Evolutionary conservation across 1,140 invertebrate genomes (phyloP), one percentile per base, ranked within the genome.

Genomic region (Cryptotermes secundus): DNA sequence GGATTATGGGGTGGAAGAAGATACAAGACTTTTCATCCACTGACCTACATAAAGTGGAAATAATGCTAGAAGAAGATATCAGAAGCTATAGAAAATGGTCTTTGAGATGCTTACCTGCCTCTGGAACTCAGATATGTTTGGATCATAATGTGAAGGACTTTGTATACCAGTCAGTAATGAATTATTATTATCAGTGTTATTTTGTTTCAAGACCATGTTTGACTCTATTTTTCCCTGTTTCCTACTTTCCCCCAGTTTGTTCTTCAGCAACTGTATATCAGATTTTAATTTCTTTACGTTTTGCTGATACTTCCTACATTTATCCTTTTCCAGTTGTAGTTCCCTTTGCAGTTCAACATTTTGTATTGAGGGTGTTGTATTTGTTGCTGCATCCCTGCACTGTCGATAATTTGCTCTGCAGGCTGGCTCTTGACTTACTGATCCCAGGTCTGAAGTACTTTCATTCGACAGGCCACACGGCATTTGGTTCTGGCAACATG

Each of bases 361-460:
- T 81, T 80, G 79, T 53, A 34, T n/a, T 24, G 42, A 36, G 14
- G 49, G 38, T 3, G 26, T 49, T 38, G 84, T 84, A 82, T 84
- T 84, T n/a, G 84, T 84, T 26, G 84, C 84, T 49, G 84, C 84
- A 59, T 84, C 84, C 80, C 79, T 38, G n/a, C 7, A 72, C 2
- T 26, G 26, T 31, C 59, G 59, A 31, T 31, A 72, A 4, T 72
- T 26, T 72, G 59, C 59, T 72, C 14, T 72, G 26, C 4, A 0
- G n/a, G n/a, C 26, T 72, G 26, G 59, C n/a, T 72, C 59, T 31
- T 72, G 26, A 72, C 3, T 72, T 49, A 49, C 3, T 49, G 45
- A 49, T 22, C 14, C 45, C 45, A 49, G 6, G 59, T 26, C 59
- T 9, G 59, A 72, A 72, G 16, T 72, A 72, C 26, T 72, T 9